Base-by-base conservation (phyloP, 2,888 invertebrate species). In the Microctonus brassicae region DNA sequence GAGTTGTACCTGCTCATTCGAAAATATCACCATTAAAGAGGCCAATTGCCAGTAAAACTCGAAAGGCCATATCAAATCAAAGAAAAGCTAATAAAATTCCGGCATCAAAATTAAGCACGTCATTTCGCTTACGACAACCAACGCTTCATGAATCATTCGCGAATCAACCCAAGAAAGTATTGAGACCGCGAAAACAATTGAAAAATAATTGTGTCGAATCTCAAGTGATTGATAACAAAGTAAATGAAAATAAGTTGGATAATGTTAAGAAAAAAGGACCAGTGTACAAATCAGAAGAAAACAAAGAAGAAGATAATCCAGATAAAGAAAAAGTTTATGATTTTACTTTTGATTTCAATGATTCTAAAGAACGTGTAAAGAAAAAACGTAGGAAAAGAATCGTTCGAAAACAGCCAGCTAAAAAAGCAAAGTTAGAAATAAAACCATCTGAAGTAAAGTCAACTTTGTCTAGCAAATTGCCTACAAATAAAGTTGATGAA, bases 341-440 rank as follows among this genome's bases (percentile, higher is more conserved):
- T 0, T 82, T 82, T 67, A 66, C 72, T 33, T 79, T 76, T 67
- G 79, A 82, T 57, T 29, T 42, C 10, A 76, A 82, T 57, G 81
- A 81, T 33, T 76, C 78, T 1, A 68, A 57, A 24, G 81, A 82
- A 58, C 77, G 47, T 61, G 11, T 75, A 11, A 24, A 17, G 0
- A 78, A 73, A 5, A 80, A 75, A 24, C 66, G 53, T n/a, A 78
- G 66, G 22, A 80, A 70, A 36, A 70, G 26, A 29, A 20, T 6
- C 0, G 34, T 65, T 11, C 69, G 60, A 26, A 75, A 52, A 39
- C 67, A 20, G 29, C 55, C 47, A 53, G 42, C 26, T 7, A 62
- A 73, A 36, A 36, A 29, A 33, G 7, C 6, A 7, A 70, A 63
- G 26, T 7, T 69, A 20, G 11, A 4, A 20, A 5, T 17, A 42